A percentile compares a stretch with the other conserved stretches of the same genome.
Conservation (phyloP, 2,113 vertebrate genomes). For the Australoheros scitulus region DNA sequence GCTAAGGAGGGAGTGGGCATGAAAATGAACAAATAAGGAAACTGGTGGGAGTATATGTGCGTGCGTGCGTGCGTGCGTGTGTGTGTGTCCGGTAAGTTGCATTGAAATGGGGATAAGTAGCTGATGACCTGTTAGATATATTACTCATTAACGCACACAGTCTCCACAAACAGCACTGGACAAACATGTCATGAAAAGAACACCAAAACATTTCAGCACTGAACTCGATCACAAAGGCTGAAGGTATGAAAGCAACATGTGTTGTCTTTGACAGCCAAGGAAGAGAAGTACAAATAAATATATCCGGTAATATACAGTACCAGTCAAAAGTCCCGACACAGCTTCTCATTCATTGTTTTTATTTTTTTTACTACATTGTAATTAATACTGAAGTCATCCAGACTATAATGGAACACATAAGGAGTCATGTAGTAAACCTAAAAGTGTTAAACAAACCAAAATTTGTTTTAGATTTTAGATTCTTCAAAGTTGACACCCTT, state of each 20-base stretch:
- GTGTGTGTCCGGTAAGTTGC: slow-evolving; percentile 8
- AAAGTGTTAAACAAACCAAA: too few relatives aligned
- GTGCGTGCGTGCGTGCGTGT: slow-evolving; percentile 9
- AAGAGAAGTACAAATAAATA: neutral
- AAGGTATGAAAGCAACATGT: neutral
- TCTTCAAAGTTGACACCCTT: too few relatives aligned
- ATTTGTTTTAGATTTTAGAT: too few relatives aligned
- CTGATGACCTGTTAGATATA: slow-evolving; percentile 43
- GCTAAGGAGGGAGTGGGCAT: slow-evolving; percentile 23
- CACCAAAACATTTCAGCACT: neutral
- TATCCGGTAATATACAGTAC: neutral
- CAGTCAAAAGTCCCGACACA: too few relatives aligned
- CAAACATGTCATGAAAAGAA: slow-evolving; percentile 37
- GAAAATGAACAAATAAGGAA: slow-evolving; percentile 16
- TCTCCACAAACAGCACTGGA: slow-evolving; percentile 37
- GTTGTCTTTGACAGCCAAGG: neutral
- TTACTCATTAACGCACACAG: slow-evolving; percentile 66
- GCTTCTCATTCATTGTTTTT: too few relatives aligned
- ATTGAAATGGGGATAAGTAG: slow-evolving; percentile 39
- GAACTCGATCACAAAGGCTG: neutral
- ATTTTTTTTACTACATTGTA: too few relatives aligned
- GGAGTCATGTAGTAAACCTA: too few relatives aligned
- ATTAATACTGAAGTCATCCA: too few relatives aligned
- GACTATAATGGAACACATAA: too few relatives aligned
- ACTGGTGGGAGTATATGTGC: neutral